Evolutionary conservation across 1,140 invertebrate genomes (phyloP), one percentile per base, ranked within the genome.

Genomic region (Stegodyphus dumicola): DNA sequence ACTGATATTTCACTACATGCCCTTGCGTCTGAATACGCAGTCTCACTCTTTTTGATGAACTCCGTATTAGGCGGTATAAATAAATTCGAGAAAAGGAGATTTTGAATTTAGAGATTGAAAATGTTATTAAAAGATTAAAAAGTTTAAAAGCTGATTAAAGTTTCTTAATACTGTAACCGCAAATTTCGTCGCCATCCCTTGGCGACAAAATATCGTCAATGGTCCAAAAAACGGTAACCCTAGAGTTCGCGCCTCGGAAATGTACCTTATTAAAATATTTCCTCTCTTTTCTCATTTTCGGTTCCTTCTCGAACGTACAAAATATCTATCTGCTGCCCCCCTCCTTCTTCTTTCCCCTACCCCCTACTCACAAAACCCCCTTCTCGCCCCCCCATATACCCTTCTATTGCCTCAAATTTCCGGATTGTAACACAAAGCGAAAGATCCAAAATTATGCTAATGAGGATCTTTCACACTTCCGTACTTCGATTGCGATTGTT

Each of bases 181-280:
- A 33, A 33, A 33, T 33, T 60, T 60, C 15, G 9, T 60, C 56
- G 56, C 15, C 15, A 15, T 5, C 56, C 2, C 56, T 60, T 60
- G 56, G 15, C 56, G 56, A 60, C 56, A 9, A 15, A 60, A 60
- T 60, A 60, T 60, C 56, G 5, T 60, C 56, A 60, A 10, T 60
- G 56, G 56, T 60, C 15, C 56, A 60, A 60, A 60, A 60, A 60
- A 15, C 7, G 13, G 81, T 64, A 85, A 85, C 81, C 81, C 81
- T 85, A 10, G 74, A 85, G 74, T 56, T 15, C 78, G 52, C 48
- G 15, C 15, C 65, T 52, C 73, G 81, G 81, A 85, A 85, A 85
- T 85, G 81, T 85, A 85, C 73, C 81, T 85, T 85, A 85, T 85
- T 85, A 85, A 85, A 85, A 85, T 85, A 85, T 85, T 85, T 85